Evolutionary conservation across 2,797 vertebrate species (phyloP), one percentile per base, ranked within the genome.

Genomic region (Oceanodroma leucorhoa): DNA sequence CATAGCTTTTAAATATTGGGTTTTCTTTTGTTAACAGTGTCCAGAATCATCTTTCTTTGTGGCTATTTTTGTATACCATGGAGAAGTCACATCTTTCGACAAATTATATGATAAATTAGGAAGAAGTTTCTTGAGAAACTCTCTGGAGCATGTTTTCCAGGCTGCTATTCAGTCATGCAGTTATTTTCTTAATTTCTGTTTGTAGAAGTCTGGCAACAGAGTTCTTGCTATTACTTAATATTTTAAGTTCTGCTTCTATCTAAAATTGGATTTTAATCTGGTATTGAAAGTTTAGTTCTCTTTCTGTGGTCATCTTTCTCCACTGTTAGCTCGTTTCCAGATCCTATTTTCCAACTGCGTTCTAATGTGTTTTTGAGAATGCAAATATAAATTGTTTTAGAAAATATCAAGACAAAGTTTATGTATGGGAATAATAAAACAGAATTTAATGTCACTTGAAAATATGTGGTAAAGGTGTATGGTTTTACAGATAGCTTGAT

Each of bases 41-140:
- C 18, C 40, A 2, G 1, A 64, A 78, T 75, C 19, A 20, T 84
- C 65, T 70, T 69, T 75, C 17, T 90, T 88, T 64, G 45, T 84
- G 48, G 8, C 65, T 94, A 22, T 89, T 78, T 95, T 71, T 78
- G 30, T 78, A 48, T 75, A 38, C 40, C 13, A 7, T 78, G 75
- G 92, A 93, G 27, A 84, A 93, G 61, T 81, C 3, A 1, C 40
- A 58, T 94, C 84, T 94, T 87, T 75, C 2, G 9, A 79, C 57
- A 87, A 93, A 81, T 77, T 84, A 26, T 23, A 19, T 67, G 66
- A 79, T 87, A 71, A 87, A 85, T 82, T 79, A 83, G 66, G 62
- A 87, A 65, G 17, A 45, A 84, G 45, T 93, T 94, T 87, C 57
- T 95, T 84, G 65, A 90, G 66, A 81, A 91, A 79, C 57, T 75